Conservation (phyloP, 2,888 invertebrate genomes). For the Sepiola atlantica region DNA sequence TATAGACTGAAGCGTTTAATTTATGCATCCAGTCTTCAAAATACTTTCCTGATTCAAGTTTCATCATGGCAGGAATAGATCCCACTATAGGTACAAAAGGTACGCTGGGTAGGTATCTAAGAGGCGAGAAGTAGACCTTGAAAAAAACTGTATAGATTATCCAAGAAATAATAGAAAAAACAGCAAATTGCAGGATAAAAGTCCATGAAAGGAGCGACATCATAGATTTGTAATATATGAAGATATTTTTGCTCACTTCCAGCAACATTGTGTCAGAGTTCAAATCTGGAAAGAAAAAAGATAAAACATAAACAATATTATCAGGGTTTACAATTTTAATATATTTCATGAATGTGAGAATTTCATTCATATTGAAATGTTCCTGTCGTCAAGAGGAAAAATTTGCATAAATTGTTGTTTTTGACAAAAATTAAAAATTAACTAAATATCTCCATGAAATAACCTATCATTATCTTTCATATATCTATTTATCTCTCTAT, state of each 20-base stretch:
- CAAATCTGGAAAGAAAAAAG: neutral
- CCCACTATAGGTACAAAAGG: neutral
- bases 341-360: too few species aligned
- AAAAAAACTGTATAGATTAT: neutral
- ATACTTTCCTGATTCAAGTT: neutral
- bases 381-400: too few species aligned
- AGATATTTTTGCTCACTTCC: neutral
- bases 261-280: neutral
- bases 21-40: slow-evolving; percentile 57
- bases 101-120: neutral
- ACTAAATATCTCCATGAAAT: too few species aligned
- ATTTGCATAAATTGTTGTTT: too few species aligned
- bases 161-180: neutral
- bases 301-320: neutral
- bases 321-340: too few species aligned
- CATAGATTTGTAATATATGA: neutral
- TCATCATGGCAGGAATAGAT: neutral
- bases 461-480: too few species aligned
- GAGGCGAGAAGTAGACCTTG: neutral
- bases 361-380: too few species aligned
- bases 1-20: slow-evolving; percentile 59
- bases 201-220: neutral
- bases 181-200: neutral
- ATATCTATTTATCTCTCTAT: too few species aligned
- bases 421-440: too few species aligned